Conservation (phyloP, 30 jellyfish, hydroid and myxozoan species). For the Aurelia sp. region DNA sequence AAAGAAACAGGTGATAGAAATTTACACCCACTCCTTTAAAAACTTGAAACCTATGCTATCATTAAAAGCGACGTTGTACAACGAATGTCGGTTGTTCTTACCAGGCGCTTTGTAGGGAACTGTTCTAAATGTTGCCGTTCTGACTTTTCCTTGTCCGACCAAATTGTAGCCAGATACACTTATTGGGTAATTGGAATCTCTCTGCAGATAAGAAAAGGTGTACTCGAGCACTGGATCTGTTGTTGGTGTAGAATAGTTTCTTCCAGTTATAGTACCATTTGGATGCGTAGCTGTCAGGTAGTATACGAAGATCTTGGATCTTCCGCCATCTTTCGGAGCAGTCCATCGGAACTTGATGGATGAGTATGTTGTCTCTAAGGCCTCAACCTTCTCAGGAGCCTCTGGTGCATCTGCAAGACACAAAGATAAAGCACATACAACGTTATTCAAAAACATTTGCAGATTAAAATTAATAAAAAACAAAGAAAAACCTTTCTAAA, state of each 20-base stretch:
- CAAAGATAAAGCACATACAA: background rate
- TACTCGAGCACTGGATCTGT: background rate
- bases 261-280: background rate
- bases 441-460: too few species aligned
- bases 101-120: constrained; percentile 3
- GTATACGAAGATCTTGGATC: background rate
- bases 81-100: background rate
- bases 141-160: background rate
- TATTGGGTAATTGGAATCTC: background rate
- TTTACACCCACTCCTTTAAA: too few species aligned
- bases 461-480: too few species aligned
- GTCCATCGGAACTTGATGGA: constrained; percentile 1
- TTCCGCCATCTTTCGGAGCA: background rate
- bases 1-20: too few species aligned
- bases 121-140: background rate
- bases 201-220: background rate
- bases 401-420: background rate
- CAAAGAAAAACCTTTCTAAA: too few species aligned
- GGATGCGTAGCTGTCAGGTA: background rate
- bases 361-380: background rate
- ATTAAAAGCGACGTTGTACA: too few species aligned
- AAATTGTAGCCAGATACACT: background rate
- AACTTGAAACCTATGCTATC: too few species aligned
- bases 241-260: background rate
- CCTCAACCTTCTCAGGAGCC: background rate